phyloP scores from a whole-genome alignment of 2,797 vertebrate species.

The Tolypeutes matacus region DNA sequence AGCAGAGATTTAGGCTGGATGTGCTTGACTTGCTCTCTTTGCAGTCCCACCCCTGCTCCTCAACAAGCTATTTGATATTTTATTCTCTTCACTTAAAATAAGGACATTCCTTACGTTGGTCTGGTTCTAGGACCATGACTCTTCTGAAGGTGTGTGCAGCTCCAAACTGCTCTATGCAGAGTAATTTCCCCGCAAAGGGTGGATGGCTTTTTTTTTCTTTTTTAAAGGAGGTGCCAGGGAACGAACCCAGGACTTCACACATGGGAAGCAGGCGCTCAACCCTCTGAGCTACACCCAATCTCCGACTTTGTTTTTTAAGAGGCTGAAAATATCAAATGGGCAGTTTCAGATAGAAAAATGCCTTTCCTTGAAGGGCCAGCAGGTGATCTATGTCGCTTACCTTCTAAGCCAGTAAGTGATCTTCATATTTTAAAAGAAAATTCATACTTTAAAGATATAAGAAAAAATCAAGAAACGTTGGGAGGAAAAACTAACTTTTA shows the following conservation, averaged over 20 bases:
- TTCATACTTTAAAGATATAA: neutral
- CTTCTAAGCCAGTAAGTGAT: neutral
- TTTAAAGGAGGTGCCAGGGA: neutral
- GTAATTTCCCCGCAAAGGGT: neutral
- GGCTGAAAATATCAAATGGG: neutral
- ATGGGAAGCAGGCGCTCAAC: too few species aligned
- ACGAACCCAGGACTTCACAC: too few species aligned
- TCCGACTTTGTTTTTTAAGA: neutral
- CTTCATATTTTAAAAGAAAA: neutral
- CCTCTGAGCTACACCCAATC: too few species aligned
- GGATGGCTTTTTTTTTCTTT: neutral
- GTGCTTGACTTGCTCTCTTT: accelerated
- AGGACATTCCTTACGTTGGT: neutral
- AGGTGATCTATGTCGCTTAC: neutral
- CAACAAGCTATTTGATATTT: neutral
- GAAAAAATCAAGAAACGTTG: neutral
- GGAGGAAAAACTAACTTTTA: neutral
- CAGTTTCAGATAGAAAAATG: neutral
- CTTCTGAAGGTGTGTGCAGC: neutral
- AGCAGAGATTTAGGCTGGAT: too few species aligned
- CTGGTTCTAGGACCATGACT: neutral
- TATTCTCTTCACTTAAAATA: neutral
- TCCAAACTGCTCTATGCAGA: neutral
- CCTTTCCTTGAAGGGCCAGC: neutral
- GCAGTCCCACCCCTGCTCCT: accelerated